Conservation (phyloP, 2,797 vertebrate species). For the Cyclura pinguis region DNA sequence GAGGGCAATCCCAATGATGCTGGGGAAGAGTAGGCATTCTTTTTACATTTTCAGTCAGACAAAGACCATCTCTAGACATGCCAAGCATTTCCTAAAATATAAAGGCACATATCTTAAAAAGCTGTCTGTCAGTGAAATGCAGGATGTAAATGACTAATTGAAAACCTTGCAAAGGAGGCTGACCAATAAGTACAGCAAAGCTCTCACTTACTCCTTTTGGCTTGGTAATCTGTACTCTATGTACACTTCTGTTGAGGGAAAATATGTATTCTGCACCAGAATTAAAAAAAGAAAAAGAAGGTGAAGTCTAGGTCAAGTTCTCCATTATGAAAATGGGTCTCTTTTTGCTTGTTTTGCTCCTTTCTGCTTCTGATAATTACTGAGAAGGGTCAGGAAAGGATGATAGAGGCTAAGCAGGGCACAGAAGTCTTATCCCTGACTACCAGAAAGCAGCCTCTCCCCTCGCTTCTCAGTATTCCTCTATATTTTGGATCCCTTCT, state of each 20-base stretch:
- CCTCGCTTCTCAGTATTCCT: background rate
- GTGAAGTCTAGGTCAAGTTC: background rate
- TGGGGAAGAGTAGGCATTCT: no score
- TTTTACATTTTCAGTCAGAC: no score
- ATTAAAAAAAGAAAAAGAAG: background rate
- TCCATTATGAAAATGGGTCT: background rate
- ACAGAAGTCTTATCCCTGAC: background rate
- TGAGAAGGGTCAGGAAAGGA: background rate
- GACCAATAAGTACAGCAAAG: background rate
- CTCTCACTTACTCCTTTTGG: background rate
- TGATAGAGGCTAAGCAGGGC: background rate
- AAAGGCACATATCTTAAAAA: background rate
- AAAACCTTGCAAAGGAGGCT: no score
- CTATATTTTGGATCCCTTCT: background rate
- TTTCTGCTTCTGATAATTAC: background rate
- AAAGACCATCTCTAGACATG: no score
- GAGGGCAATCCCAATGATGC: no score
- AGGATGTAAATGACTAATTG: background rate
- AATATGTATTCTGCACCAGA: background rate
- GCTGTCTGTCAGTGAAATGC: background rate
- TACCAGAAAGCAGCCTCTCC: background rate
- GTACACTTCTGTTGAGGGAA: background rate
- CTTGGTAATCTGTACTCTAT: background rate
- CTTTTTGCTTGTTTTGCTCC: background rate
- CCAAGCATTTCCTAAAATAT: background rate